A percentile compares a stretch with the other conserved stretches of the same genome.
phyloP scores from a whole-genome alignment of 1,140 invertebrate genomes.

The Aplysia californica region DNA sequence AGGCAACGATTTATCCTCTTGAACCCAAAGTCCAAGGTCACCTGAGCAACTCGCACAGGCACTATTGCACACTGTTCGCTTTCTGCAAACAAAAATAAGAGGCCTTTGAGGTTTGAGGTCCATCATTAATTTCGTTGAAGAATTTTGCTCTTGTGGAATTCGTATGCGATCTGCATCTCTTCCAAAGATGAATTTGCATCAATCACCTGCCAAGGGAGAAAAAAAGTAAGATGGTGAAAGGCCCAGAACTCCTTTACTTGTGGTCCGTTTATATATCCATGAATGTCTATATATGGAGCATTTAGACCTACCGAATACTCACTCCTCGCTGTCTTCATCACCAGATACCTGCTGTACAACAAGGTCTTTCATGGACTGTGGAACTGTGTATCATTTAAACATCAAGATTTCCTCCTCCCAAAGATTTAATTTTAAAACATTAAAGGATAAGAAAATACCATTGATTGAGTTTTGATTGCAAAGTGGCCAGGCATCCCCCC shows the following conservation, averaged over 20 bases:
- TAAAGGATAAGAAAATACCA: too few relatives aligned
- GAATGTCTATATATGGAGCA: not conserved
- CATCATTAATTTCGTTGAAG: not conserved
- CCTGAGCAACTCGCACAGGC: too few relatives aligned
- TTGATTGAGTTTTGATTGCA: too few relatives aligned
- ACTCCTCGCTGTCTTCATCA: not conserved
- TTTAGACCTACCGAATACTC: too few relatives aligned
- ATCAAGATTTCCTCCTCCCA: too few relatives aligned
- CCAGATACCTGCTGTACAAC: not conserved
- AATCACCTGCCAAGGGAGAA: not conserved
- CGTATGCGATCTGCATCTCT: not conserved
- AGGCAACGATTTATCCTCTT: too few relatives aligned
- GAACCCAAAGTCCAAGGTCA: too few relatives aligned
- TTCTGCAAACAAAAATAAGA: too few relatives aligned
- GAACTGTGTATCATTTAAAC: not conserved
- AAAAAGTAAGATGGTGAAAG: not conserved
- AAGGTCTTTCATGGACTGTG: not conserved
- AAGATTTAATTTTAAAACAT: too few relatives aligned
- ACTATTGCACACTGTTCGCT: too few relatives aligned
- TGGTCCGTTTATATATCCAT: not conserved
- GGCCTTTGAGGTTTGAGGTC: not conserved
- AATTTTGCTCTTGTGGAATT: not conserved
- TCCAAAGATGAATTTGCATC: slow-evolving; percentile 12
- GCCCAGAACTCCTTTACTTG: not conserved
- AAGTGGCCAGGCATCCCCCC: too few relatives aligned